Percentiles rank a stretch among this genome's conserved stretches.
Conservation (phyloP, 1,140 invertebrate species). For the Paraescarpia echinospica region DNA sequence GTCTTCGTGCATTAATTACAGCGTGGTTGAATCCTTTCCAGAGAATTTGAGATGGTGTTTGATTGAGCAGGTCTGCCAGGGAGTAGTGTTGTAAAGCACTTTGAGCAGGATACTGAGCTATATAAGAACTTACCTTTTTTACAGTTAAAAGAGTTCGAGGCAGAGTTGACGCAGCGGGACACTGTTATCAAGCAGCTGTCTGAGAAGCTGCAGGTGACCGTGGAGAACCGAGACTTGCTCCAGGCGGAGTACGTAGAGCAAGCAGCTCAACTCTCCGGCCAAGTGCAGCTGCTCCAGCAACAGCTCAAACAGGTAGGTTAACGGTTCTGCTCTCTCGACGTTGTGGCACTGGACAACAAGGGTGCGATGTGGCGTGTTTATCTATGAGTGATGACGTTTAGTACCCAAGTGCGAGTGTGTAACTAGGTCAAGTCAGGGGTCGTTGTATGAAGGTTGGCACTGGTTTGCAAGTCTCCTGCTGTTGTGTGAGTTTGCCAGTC, state of each 20-base stretch:
- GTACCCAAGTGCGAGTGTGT: not conserved
- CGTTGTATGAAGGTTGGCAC: not conserved
- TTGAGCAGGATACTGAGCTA: no score
- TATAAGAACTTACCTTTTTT: no score
- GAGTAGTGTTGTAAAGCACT: no score
- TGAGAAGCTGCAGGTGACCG: slow-evolving; percentile 25
- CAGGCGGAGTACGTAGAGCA: slow-evolving; percentile 28
- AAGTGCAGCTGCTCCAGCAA: slow-evolving; percentile 29
- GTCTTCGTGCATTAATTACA: no score
- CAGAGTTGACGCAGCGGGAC: slow-evolving; percentile 25
- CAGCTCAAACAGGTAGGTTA: slow-evolving; percentile 32
- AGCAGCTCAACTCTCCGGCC: slow-evolving; percentile 19
- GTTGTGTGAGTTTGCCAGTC: no score
- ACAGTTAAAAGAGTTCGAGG: slow-evolving; percentile 29
- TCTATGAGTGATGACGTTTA: not conserved
- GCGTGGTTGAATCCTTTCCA: no score
- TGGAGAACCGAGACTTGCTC: slow-evolving; percentile 30
- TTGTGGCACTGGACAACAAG: not conserved
- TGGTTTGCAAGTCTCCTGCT: no score
- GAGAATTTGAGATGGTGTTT: no score
- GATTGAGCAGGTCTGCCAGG: no score
- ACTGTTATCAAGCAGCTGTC: slow-evolving; percentile 24
- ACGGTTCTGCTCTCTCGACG: not conserved
- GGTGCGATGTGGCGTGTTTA: slow-evolving; percentile 13
- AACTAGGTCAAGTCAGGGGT: not conserved